Percentiles rank a stretch among this genome's conserved stretches.
Conservation (phyloP, 1,140 invertebrate genomes). For the Acromyrmex echinatior region DNA sequence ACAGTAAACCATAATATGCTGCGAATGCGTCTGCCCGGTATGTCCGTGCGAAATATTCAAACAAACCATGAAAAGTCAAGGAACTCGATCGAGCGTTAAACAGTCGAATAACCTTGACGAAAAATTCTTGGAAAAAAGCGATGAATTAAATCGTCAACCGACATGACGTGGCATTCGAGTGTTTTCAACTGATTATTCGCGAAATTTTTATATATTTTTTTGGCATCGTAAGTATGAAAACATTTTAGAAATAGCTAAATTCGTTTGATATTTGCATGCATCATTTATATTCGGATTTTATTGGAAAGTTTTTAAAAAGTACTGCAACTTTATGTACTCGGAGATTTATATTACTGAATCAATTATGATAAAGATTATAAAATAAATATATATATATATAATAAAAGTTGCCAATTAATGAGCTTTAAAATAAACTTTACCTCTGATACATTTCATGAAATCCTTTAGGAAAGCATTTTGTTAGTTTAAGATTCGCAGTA, state of each 20-base stretch:
- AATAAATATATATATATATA: no score
- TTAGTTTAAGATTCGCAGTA: no score
- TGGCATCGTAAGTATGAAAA: not conserved
- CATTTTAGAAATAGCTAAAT: not conserved
- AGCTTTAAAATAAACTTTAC: not conserved
- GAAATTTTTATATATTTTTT: not conserved
- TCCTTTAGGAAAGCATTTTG: no score
- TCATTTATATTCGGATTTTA: not conserved
- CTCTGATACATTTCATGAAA: not conserved
- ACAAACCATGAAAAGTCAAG: conserved; percentile 51
- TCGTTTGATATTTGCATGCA: not conserved
- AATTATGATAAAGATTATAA: no score
- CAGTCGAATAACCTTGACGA: conserved; percentile 21
- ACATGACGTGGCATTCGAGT: not conserved
- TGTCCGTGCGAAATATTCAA: conserved; percentile 37
- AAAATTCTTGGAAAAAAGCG: conserved; percentile 49
- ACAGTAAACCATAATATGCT: conserved; percentile 18
- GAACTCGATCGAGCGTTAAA: conserved; percentile 55
- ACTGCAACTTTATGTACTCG: not conserved
- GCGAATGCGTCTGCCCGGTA: conserved; percentile 10
- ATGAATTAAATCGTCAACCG: conserved; percentile 18
- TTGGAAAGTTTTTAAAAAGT: conserved; percentile 18
- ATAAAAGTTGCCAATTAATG: not conserved
- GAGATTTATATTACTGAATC: no score
- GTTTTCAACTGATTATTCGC: not conserved